phyloP scores from a whole-genome alignment of 2,113 vertebrate species.

The Perca schrenkii region DNA sequence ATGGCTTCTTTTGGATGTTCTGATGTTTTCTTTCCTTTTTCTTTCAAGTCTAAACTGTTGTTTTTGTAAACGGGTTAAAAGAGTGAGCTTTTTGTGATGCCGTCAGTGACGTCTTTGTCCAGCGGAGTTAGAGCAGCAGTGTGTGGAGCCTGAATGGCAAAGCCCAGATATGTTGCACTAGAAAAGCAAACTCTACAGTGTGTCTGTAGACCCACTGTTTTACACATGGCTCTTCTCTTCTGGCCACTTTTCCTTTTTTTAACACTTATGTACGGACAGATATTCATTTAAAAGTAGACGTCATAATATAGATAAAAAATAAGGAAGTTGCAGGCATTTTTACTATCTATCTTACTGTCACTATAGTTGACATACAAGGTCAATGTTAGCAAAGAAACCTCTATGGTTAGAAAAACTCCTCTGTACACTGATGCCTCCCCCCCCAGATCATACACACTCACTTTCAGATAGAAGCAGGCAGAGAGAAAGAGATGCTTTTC shows the following conservation, averaged over 20 bases:
- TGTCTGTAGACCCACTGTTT: conserved; percentile 26
- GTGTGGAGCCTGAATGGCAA: conserved; percentile 39
- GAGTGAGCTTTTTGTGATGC: conserved; percentile 54
- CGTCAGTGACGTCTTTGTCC: conserved; percentile 73
- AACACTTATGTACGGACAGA: background rate
- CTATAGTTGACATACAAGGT: background rate
- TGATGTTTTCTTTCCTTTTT: conserved; percentile 5
- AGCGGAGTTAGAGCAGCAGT: conserved; percentile 48
- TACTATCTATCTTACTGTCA: background rate
- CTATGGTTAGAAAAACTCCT: background rate
- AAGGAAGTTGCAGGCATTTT: background rate
- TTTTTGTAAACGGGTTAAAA: conserved; percentile 56
- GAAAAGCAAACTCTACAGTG: conserved; percentile 61
- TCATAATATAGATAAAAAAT: background rate
- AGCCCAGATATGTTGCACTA: conserved; percentile 36
- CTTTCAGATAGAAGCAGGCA: background rate
- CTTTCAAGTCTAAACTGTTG: conserved; percentile 56
- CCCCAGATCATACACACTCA: background rate
- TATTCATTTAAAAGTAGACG: background rate
- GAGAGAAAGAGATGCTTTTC: conserved; percentile 18
- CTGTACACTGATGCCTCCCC: background rate
- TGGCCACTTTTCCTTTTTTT: background rate
- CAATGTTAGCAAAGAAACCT: background rate
- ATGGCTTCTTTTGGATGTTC: conserved; percentile 41
- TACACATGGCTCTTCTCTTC: background rate